Base-by-base conservation (phyloP, 2,113 vertebrate species). In the Salvelinus namaycush region DNA sequence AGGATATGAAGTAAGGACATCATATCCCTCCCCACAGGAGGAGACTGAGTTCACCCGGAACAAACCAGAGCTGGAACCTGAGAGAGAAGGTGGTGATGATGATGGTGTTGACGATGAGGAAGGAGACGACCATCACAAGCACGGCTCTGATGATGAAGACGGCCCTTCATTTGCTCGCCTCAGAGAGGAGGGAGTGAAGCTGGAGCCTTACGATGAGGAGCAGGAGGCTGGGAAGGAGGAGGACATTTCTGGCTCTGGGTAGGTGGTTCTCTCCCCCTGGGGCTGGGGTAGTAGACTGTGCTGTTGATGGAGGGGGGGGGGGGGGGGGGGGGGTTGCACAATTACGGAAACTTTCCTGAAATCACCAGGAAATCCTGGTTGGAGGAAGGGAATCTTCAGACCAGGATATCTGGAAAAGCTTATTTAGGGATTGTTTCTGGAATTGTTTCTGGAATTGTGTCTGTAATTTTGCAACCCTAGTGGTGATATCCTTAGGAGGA, bases 241-340 rank as follows among this genome's bases (percentile, higher is more conserved):
- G 92, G 74, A 89, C 91, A 76, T 90, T 77, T 92, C 91, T 87
- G 90, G 92, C 79, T 92, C 91, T 87, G 90, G 92, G 93, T 94
- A 92, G 87, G 93, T 92, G 84, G 57, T 72, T 60, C 80, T 13
- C 4, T 4, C 14, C 76, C 79, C 67, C 77, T 68, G 72, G 72
- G 73, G 72, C n/a, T 29, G 64, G 48, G 26, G 20, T 4, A 31
- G 39, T 73, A 51, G 60, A 3, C 39, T 11, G 39, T 44, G 9
- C 39, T 44, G 9, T 44, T 54, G 49, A 13, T 51, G 48, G 24
- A 24, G 24, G 48, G 7, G 48, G 13, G 13, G 13, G 13, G 7
- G 48, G 13, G 13, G 13, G 13, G 13, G 29, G 29, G 29, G 5
- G 2, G 2, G 3, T 14, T 51, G 49, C 49, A 51, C 1, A 54